phyloP scores from a whole-genome alignment of 2,113 vertebrate species.

The Vicugna pacos region DNA sequence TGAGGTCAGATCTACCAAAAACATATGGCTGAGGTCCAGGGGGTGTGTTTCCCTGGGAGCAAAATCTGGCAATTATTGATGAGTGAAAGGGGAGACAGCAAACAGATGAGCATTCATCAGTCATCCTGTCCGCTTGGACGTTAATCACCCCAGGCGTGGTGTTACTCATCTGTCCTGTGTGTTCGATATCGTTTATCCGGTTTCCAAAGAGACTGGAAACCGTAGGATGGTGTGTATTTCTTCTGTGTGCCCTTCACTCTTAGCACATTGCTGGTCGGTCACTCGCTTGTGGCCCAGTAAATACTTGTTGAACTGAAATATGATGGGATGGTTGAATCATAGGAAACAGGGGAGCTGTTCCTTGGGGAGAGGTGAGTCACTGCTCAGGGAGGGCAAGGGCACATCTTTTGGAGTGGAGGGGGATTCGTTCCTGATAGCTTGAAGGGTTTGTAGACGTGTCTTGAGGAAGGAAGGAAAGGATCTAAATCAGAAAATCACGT shows the following conservation, averaged over 20 bases:
- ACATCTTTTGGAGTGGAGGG: background rate
- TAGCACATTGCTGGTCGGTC: constrained; percentile 28
- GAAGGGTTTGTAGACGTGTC: background rate
- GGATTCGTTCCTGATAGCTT: background rate
- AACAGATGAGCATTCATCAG: background rate
- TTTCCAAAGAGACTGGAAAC: constrained; percentile 44
- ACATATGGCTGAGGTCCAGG: background rate
- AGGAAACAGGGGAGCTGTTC: constrained; percentile 16
- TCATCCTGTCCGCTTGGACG: background rate
- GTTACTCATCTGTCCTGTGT: background rate
- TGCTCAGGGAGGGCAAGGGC: background rate
- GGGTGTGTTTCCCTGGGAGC: background rate
- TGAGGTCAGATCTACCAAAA: background rate
- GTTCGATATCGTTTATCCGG: constrained; percentile 30
- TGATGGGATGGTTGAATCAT: background rate
- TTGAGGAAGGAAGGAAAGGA: background rate
- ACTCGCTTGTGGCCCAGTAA: background rate
- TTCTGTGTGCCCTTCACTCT: constrained; percentile 20
- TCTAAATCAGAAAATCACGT: background rate
- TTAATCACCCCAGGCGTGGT: background rate
- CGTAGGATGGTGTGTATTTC: background rate
- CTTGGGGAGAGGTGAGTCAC: background rate
- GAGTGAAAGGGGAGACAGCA: constrained; percentile 15
- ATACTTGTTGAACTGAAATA: constrained; percentile 55
- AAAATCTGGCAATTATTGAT: constrained; percentile 27